Base-by-base conservation (phyloP, 2,797 vertebrate species). In the Sebastes cheni region DNA sequence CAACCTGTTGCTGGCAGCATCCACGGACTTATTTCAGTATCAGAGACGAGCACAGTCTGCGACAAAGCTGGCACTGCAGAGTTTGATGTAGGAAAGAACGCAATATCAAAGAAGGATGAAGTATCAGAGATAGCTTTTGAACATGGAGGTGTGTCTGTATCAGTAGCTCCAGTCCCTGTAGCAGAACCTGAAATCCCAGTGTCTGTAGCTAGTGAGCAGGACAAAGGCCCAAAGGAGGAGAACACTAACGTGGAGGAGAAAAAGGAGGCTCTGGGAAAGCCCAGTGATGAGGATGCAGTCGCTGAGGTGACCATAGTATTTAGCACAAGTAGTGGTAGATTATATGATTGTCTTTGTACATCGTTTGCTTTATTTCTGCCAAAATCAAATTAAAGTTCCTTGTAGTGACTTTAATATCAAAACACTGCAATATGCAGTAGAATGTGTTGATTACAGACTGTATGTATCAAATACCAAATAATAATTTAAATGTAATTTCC, bases 291-390 rank as follows among this genome's bases (percentile, higher is more conserved):
- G 83, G 95, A 97, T 86, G 65, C 91, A 77, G 85, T 88, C 61
- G 93, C 93, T 94, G 91, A 96, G 94, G 94, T 96, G 94, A 96
- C 83, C 69, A 50, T 87, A 89, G 82, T 62, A 64, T 67, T 30
- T 88, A 89, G 86, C 69, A 82, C 46, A 42, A 67, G 60, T 90
- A 81, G 74, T 75, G 22, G 16, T 88, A 79, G 73, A 72, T 81
- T 27, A 18, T 16, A 23, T 16, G 6, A 30, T 18, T 72, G 9
- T 62, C 6, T 78, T 59, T 22, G 3, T 8, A 50, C 12, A 27
- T 75, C 6, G 18, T 30, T 66, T 55, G 20, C n/a, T 34, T n/a
- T 29, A 55, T 56, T 73, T 67, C 22, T 52, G 46, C 46, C 46
- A 52, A 52, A 52, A n/a, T 1, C 46, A 52, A 50, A 50, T 50